phyloP scores from a whole-genome alignment of 2,113 vertebrate genomes.

The Cromileptes altivelis region DNA sequence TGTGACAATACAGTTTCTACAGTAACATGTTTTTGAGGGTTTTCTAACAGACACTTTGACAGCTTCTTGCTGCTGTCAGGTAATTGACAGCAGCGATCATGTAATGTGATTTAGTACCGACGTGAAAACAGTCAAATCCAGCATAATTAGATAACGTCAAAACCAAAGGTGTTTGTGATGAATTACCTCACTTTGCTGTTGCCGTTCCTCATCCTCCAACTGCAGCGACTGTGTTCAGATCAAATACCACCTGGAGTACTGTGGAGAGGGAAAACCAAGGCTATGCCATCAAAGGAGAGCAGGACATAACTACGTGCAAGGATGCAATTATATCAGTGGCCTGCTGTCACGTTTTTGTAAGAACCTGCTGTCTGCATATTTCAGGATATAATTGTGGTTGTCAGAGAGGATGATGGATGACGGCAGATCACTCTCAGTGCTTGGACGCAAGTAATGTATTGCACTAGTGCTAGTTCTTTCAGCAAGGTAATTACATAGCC shows the following conservation, averaged over 20 bases:
- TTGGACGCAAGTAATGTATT: constrained; percentile 36
- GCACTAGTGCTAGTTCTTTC: constrained; percentile 20
- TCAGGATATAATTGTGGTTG: constrained; percentile 50
- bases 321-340: constrained; percentile 33
- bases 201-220: neutral
- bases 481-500: constrained; percentile 25
- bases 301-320: constrained; percentile 15
- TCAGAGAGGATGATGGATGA: constrained; percentile 59
- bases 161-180: constrained; percentile 14
- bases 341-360: constrained; percentile 33
- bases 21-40: neutral
- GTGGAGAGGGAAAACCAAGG: neutral
- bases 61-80: neutral
- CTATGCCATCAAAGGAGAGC: constrained; percentile 23
- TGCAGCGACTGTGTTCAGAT: neutral
- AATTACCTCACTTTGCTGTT: neutral
- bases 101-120: neutral
- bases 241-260: neutral
- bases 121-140: constrained; percentile 4
- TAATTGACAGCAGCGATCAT: neutral
- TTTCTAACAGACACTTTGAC: neutral
- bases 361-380: constrained; percentile 42
- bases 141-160: neutral
- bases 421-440: constrained; percentile 10
- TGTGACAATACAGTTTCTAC: neutral